phyloP scores from a whole-genome alignment of 2,888 invertebrate species.

The Lamellibrachia columna region DNA sequence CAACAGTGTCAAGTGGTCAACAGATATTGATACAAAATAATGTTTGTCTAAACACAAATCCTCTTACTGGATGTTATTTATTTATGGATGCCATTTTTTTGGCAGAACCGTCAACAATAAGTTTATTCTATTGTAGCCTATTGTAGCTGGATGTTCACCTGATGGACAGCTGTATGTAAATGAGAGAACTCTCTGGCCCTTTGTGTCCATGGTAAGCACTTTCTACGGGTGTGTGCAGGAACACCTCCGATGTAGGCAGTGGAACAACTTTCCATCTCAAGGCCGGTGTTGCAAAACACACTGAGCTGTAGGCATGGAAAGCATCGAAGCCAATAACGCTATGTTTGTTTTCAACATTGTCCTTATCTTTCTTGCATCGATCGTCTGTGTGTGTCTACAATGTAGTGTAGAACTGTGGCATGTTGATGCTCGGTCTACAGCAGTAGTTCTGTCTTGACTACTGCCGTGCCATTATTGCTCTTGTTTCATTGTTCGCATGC shows the following conservation, averaged over 20 bases:
- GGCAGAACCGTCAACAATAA: not conserved
- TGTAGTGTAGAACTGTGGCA: not conserved
- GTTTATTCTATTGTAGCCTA: not conserved
- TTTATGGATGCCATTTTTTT: not conserved
- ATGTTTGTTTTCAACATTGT: not conserved
- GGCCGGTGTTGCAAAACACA: not conserved
- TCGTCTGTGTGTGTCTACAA: conserved; percentile 17
- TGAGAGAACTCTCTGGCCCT: conserved; percentile 6
- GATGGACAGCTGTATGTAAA: not conserved
- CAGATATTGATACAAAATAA: no score
- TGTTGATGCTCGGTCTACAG: not conserved
- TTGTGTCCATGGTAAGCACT: not conserved
- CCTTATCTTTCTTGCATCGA: not conserved
- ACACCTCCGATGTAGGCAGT: not conserved
- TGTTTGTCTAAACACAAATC: not conserved
- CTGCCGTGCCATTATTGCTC: not conserved
- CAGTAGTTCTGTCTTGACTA: not conserved
- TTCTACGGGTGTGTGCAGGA: not conserved
- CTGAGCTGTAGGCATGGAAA: not conserved
- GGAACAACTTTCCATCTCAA: not conserved
- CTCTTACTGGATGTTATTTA: not conserved
- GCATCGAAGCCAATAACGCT: not conserved
- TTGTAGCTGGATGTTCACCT: not conserved
- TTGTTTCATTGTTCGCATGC: not conserved
- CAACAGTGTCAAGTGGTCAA: no score